A percentile compares a stretch with the other conserved stretches of the same genome.
These are phyloP conservation scores for Emmelina monodactyla DNA, from an alignment of 2,888 invertebrate genomes.

Conservation along the genomic window DNA sequence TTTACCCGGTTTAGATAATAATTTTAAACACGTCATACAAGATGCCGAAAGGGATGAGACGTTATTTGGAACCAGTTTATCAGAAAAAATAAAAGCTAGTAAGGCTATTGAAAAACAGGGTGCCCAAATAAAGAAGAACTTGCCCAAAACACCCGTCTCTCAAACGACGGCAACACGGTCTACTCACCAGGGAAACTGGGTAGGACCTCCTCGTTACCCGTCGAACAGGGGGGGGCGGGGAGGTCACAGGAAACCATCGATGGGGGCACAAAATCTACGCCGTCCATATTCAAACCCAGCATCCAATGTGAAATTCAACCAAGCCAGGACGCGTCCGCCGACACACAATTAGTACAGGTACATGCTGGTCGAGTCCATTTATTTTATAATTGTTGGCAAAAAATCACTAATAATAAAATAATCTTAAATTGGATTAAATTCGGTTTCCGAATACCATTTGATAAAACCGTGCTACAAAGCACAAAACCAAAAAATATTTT, in stretches of 20 bases:
- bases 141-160: neutral
- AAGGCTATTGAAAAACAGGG: constrained; percentile 6
- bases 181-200: neutral
- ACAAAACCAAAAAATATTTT: neutral
- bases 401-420: neutral
- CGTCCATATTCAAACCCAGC: neutral
- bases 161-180: neutral
- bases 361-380: constrained; percentile 2
- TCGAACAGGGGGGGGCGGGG: constrained; percentile 4
- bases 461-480: neutral
- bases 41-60: constrained; percentile 10
- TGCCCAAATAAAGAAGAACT: neutral
- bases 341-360: constrained; percentile 3
- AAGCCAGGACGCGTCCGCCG: neutral
- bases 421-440: constrained; percentile 1
- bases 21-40: constrained; percentile 7
- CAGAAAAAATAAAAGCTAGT: constrained; percentile 10
- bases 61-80: constrained; percentile 6
- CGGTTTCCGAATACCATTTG: constrained; percentile 1
- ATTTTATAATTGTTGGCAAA: constrained; percentile 3
- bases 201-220: too few species aligned
- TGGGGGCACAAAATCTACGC: neutral
- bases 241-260: neutral
- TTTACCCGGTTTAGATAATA: constrained; percentile 8
- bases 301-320: neutral